These are phyloP conservation scores for Siniperca scherzeri DNA, from an alignment of 2,797 vertebrate genomes.

Conservation along the genomic window DNA sequence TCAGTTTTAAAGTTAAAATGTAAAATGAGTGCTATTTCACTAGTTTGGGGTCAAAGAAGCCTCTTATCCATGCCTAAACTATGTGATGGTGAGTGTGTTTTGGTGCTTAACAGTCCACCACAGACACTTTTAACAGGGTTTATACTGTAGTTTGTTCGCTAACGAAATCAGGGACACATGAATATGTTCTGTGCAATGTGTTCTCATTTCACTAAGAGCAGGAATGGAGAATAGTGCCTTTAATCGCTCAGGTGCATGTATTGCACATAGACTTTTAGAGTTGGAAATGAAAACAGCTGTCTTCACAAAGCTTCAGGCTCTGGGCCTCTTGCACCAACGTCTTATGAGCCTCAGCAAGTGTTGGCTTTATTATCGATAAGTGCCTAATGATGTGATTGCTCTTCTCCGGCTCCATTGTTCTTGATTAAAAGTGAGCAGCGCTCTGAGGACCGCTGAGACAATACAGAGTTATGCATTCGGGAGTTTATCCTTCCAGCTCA, in stretches of 20 bases:
- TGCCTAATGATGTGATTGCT: slow-evolving; percentile 75
- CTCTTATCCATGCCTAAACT: neutral
- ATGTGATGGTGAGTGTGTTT: slow-evolving; percentile 4
- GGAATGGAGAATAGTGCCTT: slow-evolving; percentile 21
- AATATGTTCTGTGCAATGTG: slow-evolving; percentile 10
- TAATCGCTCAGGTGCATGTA: slow-evolving; percentile 38
- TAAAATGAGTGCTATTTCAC: slow-evolving; percentile 10
- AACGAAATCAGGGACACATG: slow-evolving; percentile 23
- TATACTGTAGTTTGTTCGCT: neutral
- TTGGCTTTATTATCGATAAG: slow-evolving; percentile 66
- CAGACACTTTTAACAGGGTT: neutral
- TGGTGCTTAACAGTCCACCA: neutral
- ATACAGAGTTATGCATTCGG: slow-evolving; percentile 34
- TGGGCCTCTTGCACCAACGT: slow-evolving; percentile 48
- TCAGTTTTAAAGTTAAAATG: slow-evolving; percentile 1
- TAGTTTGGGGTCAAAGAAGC: slow-evolving; percentile 6
- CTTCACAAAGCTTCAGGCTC: slow-evolving; percentile 45
- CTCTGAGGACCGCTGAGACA: slow-evolving; percentile 53
- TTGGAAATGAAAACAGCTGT: slow-evolving; percentile 31
- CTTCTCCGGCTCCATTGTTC: slow-evolving; percentile 67
- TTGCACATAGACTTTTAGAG: slow-evolving; percentile 37
- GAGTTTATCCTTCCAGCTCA: slow-evolving; percentile 62
- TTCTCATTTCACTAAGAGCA: slow-evolving; percentile 31
- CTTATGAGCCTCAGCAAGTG: slow-evolving; percentile 61
- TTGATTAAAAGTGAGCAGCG: slow-evolving; percentile 68